These are phyloP conservation scores for Aphis gossypii DNA, from an alignment of 1,140 invertebrate species.

Conservation along the genomic window DNA sequence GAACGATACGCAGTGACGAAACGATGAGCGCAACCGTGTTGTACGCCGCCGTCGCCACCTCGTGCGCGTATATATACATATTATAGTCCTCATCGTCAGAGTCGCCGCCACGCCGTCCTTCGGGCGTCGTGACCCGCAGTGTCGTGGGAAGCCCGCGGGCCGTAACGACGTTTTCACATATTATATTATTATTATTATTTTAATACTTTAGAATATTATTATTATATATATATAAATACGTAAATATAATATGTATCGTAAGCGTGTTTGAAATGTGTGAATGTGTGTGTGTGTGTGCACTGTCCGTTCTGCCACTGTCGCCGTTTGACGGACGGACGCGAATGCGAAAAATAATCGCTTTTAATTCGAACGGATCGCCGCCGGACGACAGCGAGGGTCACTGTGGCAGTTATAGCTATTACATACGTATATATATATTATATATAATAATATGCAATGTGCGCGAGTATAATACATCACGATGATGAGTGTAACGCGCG, in stretches of 20 bases:
- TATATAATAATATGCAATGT: background rate
- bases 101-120: constrained; percentile 33
- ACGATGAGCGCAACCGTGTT: constrained; percentile 39
- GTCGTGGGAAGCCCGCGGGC: constrained; percentile 57
- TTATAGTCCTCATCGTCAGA: constrained; percentile 24
- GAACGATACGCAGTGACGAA: constrained; percentile 41
- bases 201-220: background rate
- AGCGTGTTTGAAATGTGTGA: background rate
- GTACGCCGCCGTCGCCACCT: background rate
- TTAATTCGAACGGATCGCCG: background rate
- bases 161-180: constrained; percentile 57
- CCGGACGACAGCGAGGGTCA: background rate
- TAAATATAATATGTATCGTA: background rate
- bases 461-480: background rate
- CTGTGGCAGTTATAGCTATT: background rate
- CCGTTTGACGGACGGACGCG: constrained; percentile 20
- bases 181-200: constrained; percentile 1
- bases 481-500: background rate
- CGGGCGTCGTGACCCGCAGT: constrained; percentile 55
- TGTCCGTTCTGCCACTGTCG: background rate
- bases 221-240: background rate
- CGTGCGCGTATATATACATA: background rate
- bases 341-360: background rate
- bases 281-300: background rate
- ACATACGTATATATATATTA: background rate